Percentiles rank a stretch among this genome's conserved stretches.
Evolutionary conservation across 2,113 vertebrate species (phyloP).

Genomic region (Tetrax tetrax): DNA sequence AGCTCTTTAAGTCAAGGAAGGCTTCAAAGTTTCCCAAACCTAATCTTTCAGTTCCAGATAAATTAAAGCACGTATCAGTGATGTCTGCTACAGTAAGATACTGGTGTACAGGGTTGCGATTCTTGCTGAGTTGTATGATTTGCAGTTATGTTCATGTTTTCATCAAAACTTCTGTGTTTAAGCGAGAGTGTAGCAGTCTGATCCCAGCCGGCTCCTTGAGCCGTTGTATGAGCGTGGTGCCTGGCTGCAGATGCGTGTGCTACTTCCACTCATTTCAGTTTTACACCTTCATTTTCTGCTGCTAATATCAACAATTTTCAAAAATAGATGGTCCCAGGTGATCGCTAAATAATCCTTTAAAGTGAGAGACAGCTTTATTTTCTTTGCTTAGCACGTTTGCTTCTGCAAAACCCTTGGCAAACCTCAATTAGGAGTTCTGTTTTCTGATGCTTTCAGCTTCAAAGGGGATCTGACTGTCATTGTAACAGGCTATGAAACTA

Average conservation of each 20-base stretch:
- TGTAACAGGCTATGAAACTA: background rate
- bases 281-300: background rate
- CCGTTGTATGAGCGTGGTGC: rapidly evolving
- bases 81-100: background rate
- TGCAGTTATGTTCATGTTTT: background rate
- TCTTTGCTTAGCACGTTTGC: background rate
- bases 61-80: background rate
- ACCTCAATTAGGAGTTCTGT: background rate
- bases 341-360: rapidly evolving
- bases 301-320: background rate
- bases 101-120: rapidly evolving
- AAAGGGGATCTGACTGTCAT: background rate
- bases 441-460: background rate
- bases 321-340: background rate
- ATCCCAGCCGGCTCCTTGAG: rapidly evolving
- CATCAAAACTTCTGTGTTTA: background rate
- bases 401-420: background rate
- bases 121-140: background rate
- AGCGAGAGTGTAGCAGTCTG: background rate
- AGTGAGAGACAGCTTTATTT: background rate
- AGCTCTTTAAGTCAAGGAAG: background rate
- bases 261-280: background rate
- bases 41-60: background rate
- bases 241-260: rapidly evolving
- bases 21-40: background rate